Base-by-base conservation (phyloP, 2,888 invertebrate species). In the Spilarctia lutea region DNA sequence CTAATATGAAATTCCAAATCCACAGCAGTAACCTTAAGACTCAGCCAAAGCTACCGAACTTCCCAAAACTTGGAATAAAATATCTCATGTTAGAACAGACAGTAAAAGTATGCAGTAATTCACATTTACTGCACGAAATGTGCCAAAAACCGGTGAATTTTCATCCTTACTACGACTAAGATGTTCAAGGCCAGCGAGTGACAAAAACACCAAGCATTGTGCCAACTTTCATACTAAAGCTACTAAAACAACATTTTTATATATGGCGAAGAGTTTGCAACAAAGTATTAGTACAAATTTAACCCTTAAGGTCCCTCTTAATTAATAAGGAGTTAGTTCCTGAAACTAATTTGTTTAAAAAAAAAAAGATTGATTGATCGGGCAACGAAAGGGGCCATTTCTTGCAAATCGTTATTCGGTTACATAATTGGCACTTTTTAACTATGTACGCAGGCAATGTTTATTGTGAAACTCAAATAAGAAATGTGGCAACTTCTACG, bases 101-200 rank as follows among this genome's bases (percentile, higher is more conserved):
- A 75, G 68, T 82, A 75, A 80, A 82, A 82, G 76, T 82, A 76
- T 66, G 79, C 81, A 79, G 78, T 84, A 84, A 81, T 79, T 78
- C 78, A 84, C 81, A 82, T 83, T 83, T 82, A 83, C 79, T 79
- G 75, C 78, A 27, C n/a, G 63, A 69, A 78, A 75, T 81, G 83
- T 84, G 83, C 85, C 83, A 83, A 82, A 77, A 72, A 66, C 76
- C 74, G 69, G 75, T 75, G 73, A 75, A 77, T 72, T 45, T 71
- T 67, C 72, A 76, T 77, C 77, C 78, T 74, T 79, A 63, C 45
- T 75, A n/a, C 63, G 18, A 67, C n/a, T 75, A 72, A 68, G 68
- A 63, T 72, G 68, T 75, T 75, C 82, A 83, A 83, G 84, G 84
- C 79, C 84, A 72, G 63, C 60, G 63, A 76, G 75, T 75, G 79